phyloP scores from a whole-genome alignment of 2,888 invertebrate species.

The Drosophila anomalipes region DNA sequence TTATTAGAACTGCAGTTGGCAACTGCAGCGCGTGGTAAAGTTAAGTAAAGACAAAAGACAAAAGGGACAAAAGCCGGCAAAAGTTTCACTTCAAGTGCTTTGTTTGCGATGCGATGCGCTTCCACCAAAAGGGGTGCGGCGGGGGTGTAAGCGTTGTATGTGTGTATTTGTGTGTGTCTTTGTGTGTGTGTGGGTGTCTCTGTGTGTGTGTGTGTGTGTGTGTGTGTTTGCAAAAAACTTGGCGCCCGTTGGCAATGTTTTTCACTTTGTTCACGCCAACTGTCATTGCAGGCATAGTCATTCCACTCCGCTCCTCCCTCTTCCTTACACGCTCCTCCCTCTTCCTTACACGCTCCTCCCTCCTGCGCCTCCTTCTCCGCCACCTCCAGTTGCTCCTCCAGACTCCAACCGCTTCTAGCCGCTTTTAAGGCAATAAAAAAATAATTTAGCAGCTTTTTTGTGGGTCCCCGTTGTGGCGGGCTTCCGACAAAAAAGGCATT shows the following conservation, averaged over 20 bases:
- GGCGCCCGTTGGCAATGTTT: slow-evolving; percentile 74
- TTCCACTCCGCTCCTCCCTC: background rate
- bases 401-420: slow-evolving; percentile 4
- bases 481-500: slow-evolving; percentile 36
- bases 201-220: slow-evolving; percentile 19
- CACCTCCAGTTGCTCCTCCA: background rate
- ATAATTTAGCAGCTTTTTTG: slow-evolving; percentile 69
- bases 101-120: slow-evolving; percentile 58
- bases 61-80: slow-evolving; percentile 72
- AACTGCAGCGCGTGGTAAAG: slow-evolving; percentile 69
- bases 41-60: slow-evolving; percentile 69
- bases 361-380: background rate
- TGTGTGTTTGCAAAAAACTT: slow-evolving; percentile 44
- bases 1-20: slow-evolving; percentile 72
- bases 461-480: slow-evolving; percentile 43
- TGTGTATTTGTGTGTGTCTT: slow-evolving; percentile 8
- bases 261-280: slow-evolving; percentile 78
- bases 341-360: background rate
- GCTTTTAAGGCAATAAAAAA: slow-evolving; percentile 73
- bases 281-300: slow-evolving; percentile 62
- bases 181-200: background rate
- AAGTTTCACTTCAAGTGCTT: slow-evolving; percentile 76
- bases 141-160: background rate
- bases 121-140: background rate
- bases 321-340: background rate